Evolutionary conservation across 2,888 invertebrate species (phyloP).

Genomic region (Eledone cirrhosa): DNA sequence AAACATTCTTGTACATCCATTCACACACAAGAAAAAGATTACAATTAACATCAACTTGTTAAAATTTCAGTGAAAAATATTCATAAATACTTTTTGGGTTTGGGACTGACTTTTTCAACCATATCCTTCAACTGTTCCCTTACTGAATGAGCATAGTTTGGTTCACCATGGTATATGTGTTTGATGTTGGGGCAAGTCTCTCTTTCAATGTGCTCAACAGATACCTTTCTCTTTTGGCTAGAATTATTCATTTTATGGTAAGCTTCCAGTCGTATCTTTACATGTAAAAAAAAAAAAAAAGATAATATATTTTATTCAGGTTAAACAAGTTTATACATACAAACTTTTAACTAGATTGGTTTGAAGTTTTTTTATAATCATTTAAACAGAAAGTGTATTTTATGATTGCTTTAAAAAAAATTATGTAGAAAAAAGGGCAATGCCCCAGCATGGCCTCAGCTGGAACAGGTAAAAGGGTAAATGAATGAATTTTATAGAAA

Average conservation of each 20-base stretch:
- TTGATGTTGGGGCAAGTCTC: conserved; percentile 84
- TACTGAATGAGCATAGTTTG: conserved; percentile 75
- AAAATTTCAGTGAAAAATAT: background rate
- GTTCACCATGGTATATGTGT: conserved; percentile 74
- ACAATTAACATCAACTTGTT: no score
- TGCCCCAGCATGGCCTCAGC: no score
- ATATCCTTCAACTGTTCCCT: conserved; percentile 85
- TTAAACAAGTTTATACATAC: no score
- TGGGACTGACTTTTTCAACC: conserved; percentile 83
- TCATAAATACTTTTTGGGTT: conserved; percentile 55
- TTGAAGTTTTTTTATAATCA: no score
- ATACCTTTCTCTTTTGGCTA: conserved; percentile 33
- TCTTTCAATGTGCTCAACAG: conserved; percentile 67
- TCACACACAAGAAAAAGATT: no score
- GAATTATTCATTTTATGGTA: conserved; percentile 16
- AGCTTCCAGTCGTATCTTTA: conserved; percentile 18
- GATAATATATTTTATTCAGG: background rate
- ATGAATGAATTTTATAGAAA: no score
- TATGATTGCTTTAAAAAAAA: no score
- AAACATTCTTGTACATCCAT: no score
- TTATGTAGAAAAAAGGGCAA: no score
- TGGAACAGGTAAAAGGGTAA: no score
- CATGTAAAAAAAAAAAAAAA: background rate
- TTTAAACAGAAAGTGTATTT: no score
- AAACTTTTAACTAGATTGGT: no score